Percentiles rank a stretch among this genome's conserved stretches.
Evolutionary conservation across 2,797 vertebrate species (phyloP).

Genomic region (Takifugu rubripes): DNA sequence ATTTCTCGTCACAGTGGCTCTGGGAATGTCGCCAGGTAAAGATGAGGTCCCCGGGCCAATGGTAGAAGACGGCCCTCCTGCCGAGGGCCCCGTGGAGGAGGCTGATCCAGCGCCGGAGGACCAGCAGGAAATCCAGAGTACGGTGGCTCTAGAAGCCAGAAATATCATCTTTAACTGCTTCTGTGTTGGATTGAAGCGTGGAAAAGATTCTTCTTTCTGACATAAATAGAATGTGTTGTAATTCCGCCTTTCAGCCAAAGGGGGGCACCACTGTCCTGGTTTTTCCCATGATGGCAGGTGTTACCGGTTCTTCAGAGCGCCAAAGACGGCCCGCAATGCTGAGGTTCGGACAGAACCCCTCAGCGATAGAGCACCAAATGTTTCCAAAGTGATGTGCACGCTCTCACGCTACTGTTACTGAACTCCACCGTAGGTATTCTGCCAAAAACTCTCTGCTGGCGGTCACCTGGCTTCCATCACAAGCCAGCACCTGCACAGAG

Average conservation of each 20-base stretch:
- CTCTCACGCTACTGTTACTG: neutral
- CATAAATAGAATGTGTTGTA: slow-evolving; percentile 18
- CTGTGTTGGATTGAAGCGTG: neutral
- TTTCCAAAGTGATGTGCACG: too few species aligned
- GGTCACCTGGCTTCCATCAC: slow-evolving; percentile 68
- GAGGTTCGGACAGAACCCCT: slow-evolving; percentile 35
- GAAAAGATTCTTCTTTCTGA: neutral
- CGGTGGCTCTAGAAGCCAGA: neutral
- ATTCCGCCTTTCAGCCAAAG: slow-evolving; percentile 40
- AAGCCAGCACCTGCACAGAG: slow-evolving; percentile 27
- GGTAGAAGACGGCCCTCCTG: slow-evolving; percentile 41
- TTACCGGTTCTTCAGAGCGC: slow-evolving; percentile 48
- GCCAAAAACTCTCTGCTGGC: slow-evolving; percentile 28
- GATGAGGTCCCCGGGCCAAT: slow-evolving; percentile 11
- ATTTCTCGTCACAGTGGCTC: slow-evolving; percentile 34
- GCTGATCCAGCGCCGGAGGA: slow-evolving; percentile 24
- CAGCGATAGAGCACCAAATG: neutral
- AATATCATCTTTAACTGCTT: neutral
- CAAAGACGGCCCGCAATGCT: slow-evolving; percentile 33
- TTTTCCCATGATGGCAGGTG: slow-evolving; percentile 35
- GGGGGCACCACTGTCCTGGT: slow-evolving; percentile 30
- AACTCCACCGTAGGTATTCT: slow-evolving; percentile 44
- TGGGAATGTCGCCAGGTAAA: slow-evolving; percentile 14
- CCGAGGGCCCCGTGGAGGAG: slow-evolving; percentile 49
- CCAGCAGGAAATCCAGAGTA: neutral